A percentile compares a stretch with the other conserved stretches of the same genome.
Evolutionary conservation across 2,797 vertebrate genomes (phyloP).

Genomic region (Diceros bicornis): DNA sequence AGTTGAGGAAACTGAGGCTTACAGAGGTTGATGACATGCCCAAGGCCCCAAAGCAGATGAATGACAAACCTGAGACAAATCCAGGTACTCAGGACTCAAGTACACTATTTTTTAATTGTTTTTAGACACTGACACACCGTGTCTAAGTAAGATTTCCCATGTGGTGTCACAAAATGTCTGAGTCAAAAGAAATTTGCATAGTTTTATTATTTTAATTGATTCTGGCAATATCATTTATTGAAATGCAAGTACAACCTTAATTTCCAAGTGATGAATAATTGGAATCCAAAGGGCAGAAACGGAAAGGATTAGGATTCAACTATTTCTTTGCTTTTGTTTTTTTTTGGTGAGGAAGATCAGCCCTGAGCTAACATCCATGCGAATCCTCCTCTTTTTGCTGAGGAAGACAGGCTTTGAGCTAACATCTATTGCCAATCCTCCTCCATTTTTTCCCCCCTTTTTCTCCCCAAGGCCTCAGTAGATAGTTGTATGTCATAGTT

Average conservation of each 20-base stretch:
- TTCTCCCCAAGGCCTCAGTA: too few species aligned
- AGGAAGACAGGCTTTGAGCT: too few species aligned
- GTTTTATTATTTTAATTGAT: constrained; percentile 50
- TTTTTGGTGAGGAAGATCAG: too few species aligned
- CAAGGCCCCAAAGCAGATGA: not conserved
- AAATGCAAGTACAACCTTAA: constrained; percentile 44
- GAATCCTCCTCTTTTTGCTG: too few species aligned
- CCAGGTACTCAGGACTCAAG: not conserved
- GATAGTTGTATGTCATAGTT: too few species aligned
- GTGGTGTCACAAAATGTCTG: not conserved
- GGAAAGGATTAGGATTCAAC: constrained; percentile 35
- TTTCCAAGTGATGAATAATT: constrained; percentile 59
- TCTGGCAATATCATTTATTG: not conserved
- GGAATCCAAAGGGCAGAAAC: not conserved
- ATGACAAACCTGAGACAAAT: constrained; percentile 5
- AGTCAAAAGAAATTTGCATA: constrained; percentile 1
- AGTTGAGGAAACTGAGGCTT: constrained; percentile 44
- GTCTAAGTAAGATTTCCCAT: not conserved
- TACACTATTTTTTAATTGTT: not conserved
- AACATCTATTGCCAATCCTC: too few species aligned
- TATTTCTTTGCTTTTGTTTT: not conserved
- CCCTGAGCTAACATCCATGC: too few species aligned
- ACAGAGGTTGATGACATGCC: not conserved
- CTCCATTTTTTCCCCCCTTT: too few species aligned
- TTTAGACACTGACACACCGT: not conserved